Conservation (phyloP, 2,113 vertebrate genomes). For the Phycodurus eques region DNA sequence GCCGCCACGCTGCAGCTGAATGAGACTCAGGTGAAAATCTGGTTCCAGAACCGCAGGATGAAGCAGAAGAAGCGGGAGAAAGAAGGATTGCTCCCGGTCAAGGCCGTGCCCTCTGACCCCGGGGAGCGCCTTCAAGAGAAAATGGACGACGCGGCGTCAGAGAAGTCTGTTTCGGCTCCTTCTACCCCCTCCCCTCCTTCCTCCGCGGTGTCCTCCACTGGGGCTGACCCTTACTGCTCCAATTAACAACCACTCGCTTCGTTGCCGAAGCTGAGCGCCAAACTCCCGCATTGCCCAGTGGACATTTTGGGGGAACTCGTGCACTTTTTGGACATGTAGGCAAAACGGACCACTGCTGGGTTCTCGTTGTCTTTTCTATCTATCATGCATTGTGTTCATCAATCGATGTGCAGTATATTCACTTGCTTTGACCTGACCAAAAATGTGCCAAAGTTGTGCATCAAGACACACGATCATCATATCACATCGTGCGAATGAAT, state of each 20-base stretch:
- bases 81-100: constrained; percentile 84
- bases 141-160: constrained; percentile 83
- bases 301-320: constrained; percentile 28
- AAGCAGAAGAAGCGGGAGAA: constrained; percentile 99
- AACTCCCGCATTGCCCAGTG: constrained; percentile 23
- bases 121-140: constrained; percentile 82
- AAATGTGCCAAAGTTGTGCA: constrained; percentile 52
- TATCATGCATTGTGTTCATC: constrained; percentile 28
- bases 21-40: constrained; percentile 98
- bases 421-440: constrained; percentile 36
- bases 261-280: neutral
- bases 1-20: constrained; percentile 94
- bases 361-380: constrained; percentile 35
- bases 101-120: constrained; percentile 74
- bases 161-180: constrained; percentile 87
- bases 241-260: constrained; percentile 69
- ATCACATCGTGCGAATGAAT: constrained; percentile 79
- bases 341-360: constrained; percentile 12
- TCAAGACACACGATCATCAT: constrained; percentile 29
- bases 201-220: constrained; percentile 73
- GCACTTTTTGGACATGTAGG: constrained; percentile 35
- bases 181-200: constrained; percentile 86
- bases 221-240: constrained; percentile 80
- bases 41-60: constrained; percentile 99
- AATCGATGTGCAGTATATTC: constrained; percentile 1